phyloP scores from a whole-genome alignment of 2,113 vertebrate genomes.

The Semnornis frantzii region DNA sequence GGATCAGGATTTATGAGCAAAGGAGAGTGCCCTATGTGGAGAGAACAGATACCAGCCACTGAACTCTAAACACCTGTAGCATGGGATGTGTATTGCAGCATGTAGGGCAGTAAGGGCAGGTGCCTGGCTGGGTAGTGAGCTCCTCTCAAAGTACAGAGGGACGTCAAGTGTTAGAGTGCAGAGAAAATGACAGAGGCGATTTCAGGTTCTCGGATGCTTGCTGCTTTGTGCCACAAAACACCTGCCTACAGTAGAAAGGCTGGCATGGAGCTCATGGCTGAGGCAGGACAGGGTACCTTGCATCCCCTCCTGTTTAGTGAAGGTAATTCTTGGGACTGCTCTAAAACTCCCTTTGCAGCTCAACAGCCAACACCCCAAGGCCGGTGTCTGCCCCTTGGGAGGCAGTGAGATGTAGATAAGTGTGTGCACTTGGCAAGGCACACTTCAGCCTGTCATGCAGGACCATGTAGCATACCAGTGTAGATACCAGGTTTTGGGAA shows the following conservation, averaged over 20 bases:
- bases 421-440: not conserved
- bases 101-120: not conserved
- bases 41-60: not conserved
- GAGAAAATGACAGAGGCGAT: not conserved
- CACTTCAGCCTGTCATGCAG: not conserved
- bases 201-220: not conserved
- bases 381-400: not conserved
- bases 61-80: not conserved
- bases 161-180: not conserved
- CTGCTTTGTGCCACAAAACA: not conserved
- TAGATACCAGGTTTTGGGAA: not conserved
- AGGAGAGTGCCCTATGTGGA: not conserved
- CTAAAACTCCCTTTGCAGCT: not conserved
- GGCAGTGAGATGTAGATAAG: not conserved
- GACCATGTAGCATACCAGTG: not conserved
- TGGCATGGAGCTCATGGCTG: not conserved
- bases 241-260: not conserved
- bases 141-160: not conserved
- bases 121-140: not conserved
- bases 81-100: fast-evolving
- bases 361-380: not conserved
- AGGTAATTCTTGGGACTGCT: not conserved
- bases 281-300: not conserved
- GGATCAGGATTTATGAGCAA: not conserved
- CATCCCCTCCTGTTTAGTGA: not conserved